phyloP scores from a whole-genome alignment of 2,113 vertebrate species.

The Notechis scutatus region DNA sequence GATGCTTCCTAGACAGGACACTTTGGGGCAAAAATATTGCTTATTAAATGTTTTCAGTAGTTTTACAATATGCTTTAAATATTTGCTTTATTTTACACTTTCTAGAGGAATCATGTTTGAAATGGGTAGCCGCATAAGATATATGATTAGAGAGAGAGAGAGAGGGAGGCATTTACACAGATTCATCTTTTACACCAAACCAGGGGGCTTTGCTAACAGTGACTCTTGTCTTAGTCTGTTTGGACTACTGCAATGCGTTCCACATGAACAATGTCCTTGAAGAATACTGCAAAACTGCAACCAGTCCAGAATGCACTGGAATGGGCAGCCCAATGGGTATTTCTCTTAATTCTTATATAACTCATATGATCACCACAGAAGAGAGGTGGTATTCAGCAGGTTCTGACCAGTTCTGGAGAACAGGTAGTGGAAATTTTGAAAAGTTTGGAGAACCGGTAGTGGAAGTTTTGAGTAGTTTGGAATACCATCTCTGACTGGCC shows the following conservation, averaged over 20 bases:
- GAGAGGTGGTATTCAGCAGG: no score
- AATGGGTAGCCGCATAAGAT: neutral
- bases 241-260: neutral
- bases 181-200: neutral
- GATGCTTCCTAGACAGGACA: neutral
- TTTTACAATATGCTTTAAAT: neutral
- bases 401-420: no score
- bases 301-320: neutral
- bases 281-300: neutral
- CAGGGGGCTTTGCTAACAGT: neutral
- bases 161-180: neutral
- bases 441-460: no score
- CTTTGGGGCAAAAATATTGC: neutral
- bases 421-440: no score
- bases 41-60: neutral
- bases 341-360: neutral
- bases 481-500: no score
- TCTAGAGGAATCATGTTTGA: neutral
- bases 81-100: neutral
- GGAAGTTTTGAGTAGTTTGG: no score
- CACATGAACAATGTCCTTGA: neutral
- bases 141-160: neutral
- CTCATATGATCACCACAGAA: neutral
- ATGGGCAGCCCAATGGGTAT: neutral
- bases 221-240: neutral